Conservation (phyloP, 1,140 invertebrate species). For the Drosophila kanapiae region DNA sequence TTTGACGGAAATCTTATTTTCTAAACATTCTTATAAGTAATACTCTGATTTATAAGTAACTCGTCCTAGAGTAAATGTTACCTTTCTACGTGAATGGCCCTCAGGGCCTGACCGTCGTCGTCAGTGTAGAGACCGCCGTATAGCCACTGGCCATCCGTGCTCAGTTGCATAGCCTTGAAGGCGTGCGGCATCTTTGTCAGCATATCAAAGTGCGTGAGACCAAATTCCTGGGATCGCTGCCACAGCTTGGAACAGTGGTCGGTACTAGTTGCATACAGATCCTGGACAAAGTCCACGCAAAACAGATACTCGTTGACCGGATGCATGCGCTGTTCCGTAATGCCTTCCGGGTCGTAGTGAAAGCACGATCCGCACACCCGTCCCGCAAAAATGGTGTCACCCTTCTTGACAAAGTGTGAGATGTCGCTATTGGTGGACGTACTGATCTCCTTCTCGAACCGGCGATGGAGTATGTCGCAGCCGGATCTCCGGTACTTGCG, state of each 20-base stretch:
- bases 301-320: constrained; percentile 64
- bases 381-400: constrained; percentile 74
- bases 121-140: constrained; percentile 74
- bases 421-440: constrained; percentile 64
- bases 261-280: constrained; percentile 70
- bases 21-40: no score
- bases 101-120: constrained; percentile 45
- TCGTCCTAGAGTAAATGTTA: constrained; percentile 13
- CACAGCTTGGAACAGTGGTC: constrained; percentile 69
- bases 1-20: no score
- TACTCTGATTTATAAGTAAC: no score
- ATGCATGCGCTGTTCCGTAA: constrained; percentile 70
- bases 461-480: constrained; percentile 53
- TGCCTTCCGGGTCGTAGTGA: constrained; percentile 49
- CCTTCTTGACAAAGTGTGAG: constrained; percentile 71
- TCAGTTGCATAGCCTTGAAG: constrained; percentile 70
- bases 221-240: constrained; percentile 71
- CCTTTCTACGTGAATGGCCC: constrained; percentile 76
- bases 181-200: constrained; percentile 41
- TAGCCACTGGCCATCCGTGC: constrained; percentile 61
- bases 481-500: constrained; percentile 62
- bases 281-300: constrained; percentile 70
- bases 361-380: constrained; percentile 68
- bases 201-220: constrained; percentile 68
- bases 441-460: constrained; percentile 60